Conservation (phyloP, 2,113 vertebrate species). For the Trochalopteron elliotii region DNA sequence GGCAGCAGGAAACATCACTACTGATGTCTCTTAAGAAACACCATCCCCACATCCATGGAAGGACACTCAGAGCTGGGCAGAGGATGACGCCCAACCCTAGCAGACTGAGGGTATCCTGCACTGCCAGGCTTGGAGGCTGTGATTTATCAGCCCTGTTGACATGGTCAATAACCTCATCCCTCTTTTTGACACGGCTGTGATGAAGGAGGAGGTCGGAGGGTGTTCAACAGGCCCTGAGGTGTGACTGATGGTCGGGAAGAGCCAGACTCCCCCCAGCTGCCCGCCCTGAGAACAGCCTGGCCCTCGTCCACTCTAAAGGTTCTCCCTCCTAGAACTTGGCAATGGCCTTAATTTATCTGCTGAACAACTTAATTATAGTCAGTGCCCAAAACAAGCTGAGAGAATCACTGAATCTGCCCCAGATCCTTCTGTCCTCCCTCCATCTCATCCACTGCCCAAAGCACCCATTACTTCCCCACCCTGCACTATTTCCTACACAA, state of each 20-base stretch:
- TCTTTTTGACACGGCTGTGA: not conserved
- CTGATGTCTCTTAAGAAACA: not conserved
- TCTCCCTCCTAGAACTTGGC: not conserved
- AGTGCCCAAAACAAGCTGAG: not conserved
- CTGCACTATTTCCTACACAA: not conserved
- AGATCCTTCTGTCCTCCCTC: not conserved
- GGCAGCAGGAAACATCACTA: not conserved
- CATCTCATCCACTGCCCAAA: not conserved
- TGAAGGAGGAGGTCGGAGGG: not conserved
- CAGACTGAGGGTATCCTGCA: accelerated
- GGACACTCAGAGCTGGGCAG: not conserved
- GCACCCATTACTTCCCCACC: not conserved
- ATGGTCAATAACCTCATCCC: not conserved
- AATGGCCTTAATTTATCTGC: slow-evolving; percentile 21
- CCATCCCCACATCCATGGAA: not conserved
- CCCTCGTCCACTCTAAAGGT: not conserved
- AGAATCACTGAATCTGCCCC: not conserved
- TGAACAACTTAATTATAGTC: slow-evolving; percentile 51
- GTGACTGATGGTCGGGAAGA: not conserved
- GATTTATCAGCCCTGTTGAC: slow-evolving; percentile 5
- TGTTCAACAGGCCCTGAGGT: not conserved
- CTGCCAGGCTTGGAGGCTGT: not conserved
- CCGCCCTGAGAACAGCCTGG: accelerated
- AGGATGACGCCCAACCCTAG: not conserved
- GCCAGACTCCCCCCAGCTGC: not conserved